Evolutionary conservation across 2,797 vertebrate genomes (phyloP).

Genomic region (Spheniscus humboldti): DNA sequence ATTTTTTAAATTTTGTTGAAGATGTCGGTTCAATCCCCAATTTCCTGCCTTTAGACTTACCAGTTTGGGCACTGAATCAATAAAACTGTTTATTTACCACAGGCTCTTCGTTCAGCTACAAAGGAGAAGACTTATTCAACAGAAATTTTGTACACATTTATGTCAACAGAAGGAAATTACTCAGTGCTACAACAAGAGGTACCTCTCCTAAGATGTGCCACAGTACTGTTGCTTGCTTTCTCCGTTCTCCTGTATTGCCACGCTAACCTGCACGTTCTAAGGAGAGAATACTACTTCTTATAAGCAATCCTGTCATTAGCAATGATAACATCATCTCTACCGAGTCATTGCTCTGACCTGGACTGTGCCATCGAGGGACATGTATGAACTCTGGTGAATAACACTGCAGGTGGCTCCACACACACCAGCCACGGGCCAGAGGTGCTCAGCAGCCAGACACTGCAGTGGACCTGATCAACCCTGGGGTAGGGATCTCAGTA

Average conservation of each 20-base stretch:
- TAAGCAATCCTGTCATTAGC: background rate
- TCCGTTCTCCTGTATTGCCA: background rate
- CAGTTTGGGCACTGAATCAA: background rate
- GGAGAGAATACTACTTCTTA: background rate
- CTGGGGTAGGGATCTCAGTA: too few species aligned
- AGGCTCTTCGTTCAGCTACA: background rate
- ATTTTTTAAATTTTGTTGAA: background rate
- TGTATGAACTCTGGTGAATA: fast-evolving
- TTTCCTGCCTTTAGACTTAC: background rate
- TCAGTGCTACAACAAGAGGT: background rate
- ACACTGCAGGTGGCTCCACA: background rate
- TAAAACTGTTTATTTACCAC: background rate
- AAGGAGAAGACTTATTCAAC: background rate
- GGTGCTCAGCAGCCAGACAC: background rate
- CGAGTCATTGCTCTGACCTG: background rate
- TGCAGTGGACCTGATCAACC: too few species aligned
- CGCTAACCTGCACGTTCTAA: background rate
- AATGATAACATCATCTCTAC: background rate
- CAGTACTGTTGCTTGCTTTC: background rate
- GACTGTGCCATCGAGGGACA: background rate
- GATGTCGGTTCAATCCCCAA: background rate
- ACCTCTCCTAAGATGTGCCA: background rate
- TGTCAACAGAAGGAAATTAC: background rate
- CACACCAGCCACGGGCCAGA: background rate
- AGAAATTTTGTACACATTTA: background rate